A percentile compares a stretch with the other conserved stretches of the same genome.
Conservation (phyloP, 2,797 vertebrate genomes). For the Apogon hyalosoma region DNA sequence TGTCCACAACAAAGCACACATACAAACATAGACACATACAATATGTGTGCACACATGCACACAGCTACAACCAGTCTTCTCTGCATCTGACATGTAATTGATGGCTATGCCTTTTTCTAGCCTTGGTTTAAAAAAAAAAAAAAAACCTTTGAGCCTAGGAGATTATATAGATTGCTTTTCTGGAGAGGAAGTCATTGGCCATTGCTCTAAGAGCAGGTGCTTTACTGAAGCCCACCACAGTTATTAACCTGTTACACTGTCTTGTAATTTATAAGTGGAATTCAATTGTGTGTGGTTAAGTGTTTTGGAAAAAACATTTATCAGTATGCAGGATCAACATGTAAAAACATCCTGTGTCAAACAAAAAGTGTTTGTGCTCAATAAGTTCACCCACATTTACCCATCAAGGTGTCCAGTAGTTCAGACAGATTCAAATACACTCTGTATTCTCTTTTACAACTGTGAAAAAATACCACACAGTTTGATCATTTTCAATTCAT, state of each 20-base stretch:
- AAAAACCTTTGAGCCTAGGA: conserved; percentile 16
- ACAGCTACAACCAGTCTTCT: conserved; percentile 17
- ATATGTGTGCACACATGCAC: conserved; percentile 12
- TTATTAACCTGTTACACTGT: conserved; percentile 24
- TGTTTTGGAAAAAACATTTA: conserved; percentile 38
- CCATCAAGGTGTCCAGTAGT: conserved; percentile 32
- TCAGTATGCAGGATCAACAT: conserved; percentile 30
- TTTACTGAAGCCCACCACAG: conserved; percentile 20
- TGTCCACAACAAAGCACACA: conserved; percentile 69
- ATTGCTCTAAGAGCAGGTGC: conserved; percentile 22
- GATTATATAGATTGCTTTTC: conserved; percentile 26
- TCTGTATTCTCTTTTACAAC: conserved; percentile 7
- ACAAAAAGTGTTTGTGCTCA: conserved; percentile 20
- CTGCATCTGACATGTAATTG: conserved; percentile 48
- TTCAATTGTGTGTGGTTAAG: conserved; percentile 9
- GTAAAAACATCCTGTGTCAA: conserved; percentile 26
- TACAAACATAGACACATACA: conserved; percentile 46
- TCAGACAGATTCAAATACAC: conserved; percentile 13
- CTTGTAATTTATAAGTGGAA: conserved; percentile 40
- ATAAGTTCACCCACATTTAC: conserved; percentile 48
- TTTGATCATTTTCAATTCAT: conserved; percentile 43
- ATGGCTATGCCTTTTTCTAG: conserved; percentile 20
- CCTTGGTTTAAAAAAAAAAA: neutral
- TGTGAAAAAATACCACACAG: conserved; percentile 39
- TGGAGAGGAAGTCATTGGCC: conserved; percentile 6